A percentile compares a stretch with the other conserved stretches of the same genome.
These are phyloP conservation scores for Neotoxoptera formosana DNA, from an alignment of 1,140 invertebrate genomes.

Conservation along the genomic window DNA sequence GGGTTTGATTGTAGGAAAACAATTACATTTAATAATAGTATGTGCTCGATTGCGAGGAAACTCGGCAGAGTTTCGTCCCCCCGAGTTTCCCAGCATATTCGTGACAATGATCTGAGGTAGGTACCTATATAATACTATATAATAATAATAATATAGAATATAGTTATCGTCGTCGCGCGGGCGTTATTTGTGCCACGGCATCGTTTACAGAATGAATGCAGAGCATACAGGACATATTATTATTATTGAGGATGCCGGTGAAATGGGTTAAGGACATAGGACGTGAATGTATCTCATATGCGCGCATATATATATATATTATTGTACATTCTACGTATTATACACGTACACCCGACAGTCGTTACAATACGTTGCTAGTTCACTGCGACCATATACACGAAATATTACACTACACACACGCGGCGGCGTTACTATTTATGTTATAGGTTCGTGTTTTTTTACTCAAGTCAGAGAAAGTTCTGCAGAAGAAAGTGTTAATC, in stretches of 20 bases:
- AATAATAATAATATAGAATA: too few species aligned
- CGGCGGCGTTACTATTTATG: conserved; percentile 1
- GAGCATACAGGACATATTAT: not conserved
- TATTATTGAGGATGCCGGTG: not conserved
- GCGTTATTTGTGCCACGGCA: not conserved
- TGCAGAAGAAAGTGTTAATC: conserved; percentile 57
- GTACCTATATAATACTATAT: too few species aligned
- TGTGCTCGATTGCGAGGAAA: too few species aligned
- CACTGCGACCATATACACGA: not conserved
- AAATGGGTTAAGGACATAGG: conserved; percentile 46
- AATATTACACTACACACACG: not conserved
- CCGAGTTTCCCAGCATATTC: too few species aligned
- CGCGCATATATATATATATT: not conserved
- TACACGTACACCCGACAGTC: not conserved
- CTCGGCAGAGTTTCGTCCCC: too few species aligned
- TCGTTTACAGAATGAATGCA: not conserved
- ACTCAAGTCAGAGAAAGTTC: conserved; percentile 55
- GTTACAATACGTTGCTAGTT: not conserved
- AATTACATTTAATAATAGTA: too few species aligned
- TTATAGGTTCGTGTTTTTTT: conserved; percentile 45
- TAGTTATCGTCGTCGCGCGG: not conserved
- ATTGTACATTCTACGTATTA: not conserved
- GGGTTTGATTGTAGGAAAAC: too few species aligned
- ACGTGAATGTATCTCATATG: conserved; percentile 8
- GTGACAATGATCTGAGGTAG: too few species aligned